Base-by-base conservation (phyloP, 2,888 invertebrate genomes). In the Tubulanus polymorphus region DNA sequence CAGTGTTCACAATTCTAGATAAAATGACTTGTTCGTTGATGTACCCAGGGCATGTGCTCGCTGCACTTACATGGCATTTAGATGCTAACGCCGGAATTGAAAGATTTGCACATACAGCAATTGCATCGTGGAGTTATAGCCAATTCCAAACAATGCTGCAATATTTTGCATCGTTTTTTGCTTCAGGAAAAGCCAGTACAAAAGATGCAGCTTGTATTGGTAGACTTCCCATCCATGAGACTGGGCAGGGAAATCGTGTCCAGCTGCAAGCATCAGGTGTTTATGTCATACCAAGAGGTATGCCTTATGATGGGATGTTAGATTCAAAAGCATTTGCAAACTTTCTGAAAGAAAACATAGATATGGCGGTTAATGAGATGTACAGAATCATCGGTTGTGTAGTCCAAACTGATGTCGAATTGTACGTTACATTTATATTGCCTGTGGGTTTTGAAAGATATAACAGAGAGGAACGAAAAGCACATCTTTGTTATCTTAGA, bases 161-260 rank as follows among this genome's bases (percentile, higher is more conserved):
- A n/a, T n/a, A n/a, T n/a, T n/a, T n/a, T n/a, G n/a, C 74, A 72
- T 50, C 53, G 69, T 3, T 30, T 49, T 10, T 57, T 60, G 3
- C 26, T 68, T 12, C 6, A 51, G 3, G 27, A 37, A 1, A n/a
- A 61, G 23, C 59, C 64, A 45, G 10, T 30, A 3, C 28, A 25
- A n/a, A 20, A 41, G 41, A 41, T 18, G 41, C 41, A 8, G 15
- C 15, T 3, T 15, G 15, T 41, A 20, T 41, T 18, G 3, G 41
- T 3, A 23, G 15, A 5, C 15, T 41, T 8, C 41, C 41, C 18
- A 41, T 41, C 18, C 15, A 41, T 15, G 6, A 41, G 41, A 20
- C 23, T 8, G 41, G 18, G 41, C 18, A 41, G 6, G 41, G 5
- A 5, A 41, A 5, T 15, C 6, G 18, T 5, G 5, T 5, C 23